Percentiles rank a stretch among this genome's conserved stretches.
Evolutionary conservation across 37 sponge, comb jelly and placozoan genomes (phyloP).

Genomic region (Halisarca cf. caerulea): DNA sequence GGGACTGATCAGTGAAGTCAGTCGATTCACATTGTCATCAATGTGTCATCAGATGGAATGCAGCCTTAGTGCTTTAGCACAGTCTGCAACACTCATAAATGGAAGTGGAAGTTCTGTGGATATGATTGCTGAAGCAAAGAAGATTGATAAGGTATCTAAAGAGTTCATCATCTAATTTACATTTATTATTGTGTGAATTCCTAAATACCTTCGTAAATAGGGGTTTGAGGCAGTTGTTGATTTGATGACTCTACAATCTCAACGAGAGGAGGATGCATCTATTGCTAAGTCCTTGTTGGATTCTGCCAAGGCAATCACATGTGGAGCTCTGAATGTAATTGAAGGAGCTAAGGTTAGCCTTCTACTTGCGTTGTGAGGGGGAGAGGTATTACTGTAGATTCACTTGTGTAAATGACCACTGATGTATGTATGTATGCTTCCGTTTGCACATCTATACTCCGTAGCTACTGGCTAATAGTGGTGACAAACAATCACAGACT

Average conservation of each 20-base stretch:
- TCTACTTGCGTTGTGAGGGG: neutral
- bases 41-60: slow-evolving; percentile 1
- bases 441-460: neutral
- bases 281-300: slow-evolving; percentile 23
- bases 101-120: neutral
- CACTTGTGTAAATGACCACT: too few species aligned
- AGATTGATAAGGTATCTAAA: neutral
- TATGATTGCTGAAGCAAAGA: slow-evolving; percentile 22
- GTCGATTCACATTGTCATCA: neutral
- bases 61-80: neutral
- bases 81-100: neutral
- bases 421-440: too few species aligned
- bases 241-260: slow-evolving; percentile 1
- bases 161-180: neutral
- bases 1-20: neutral
- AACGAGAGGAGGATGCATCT: slow-evolving; percentile 11
- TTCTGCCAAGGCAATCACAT: slow-evolving; percentile 10
- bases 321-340: slow-evolving; percentile 17
- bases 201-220: neutral
- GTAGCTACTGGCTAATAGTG: neutral
- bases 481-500: neutral
- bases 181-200: neutral
- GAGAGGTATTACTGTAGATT: too few species aligned
- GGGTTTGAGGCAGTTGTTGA: neutral
- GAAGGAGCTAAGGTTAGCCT: slow-evolving; percentile 24